Base-by-base conservation (phyloP, 2,888 invertebrate genomes). In the Tortricodes alternella region DNA sequence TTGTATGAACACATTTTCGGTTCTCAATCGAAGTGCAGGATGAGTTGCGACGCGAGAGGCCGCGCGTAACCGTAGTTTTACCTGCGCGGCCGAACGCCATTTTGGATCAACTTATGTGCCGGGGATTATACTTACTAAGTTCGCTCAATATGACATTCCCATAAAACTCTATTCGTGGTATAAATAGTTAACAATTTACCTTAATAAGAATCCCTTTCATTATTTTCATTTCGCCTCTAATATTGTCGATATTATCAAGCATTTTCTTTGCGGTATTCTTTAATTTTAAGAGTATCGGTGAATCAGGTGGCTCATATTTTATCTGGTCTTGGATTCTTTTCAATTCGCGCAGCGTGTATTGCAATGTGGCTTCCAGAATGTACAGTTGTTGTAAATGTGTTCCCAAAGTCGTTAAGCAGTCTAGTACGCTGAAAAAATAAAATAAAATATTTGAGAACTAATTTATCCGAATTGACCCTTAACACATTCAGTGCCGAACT, bases 331-430 rank as follows among this genome's bases (percentile, higher is more conserved):
- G 74, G 19, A 80, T 63, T 49, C 67, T 78, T 19, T 67, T 73
- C 55, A 82, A 80, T 63, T 91, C 87, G 5, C 91, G 82, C 27
- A 88, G 72, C n/a, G 91, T 79, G 65, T 92, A 94, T 43, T 86
- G 85, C 44, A 93, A 69, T 27, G 92, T 91, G 1, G 92, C 88
- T 68, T 92, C 92, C 75, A 94, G 85, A 37, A 92, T 83, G 58
- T 89, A 89, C 32, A 92, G 68, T 70, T 94, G 94, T 68, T 92
- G 92, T 9, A 93, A 77, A 39, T 92, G 89, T 19, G 90, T 89
- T 29, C 92, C 88, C 43, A 94, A 65, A 16, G 91, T 77, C 29
- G 87, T 80, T 51, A 93, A 78, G 53, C 92, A 91, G 67, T 93
- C 91, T 48, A 91, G 68, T 29, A 93, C 87, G 62, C 93, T 55